Evolutionary conservation across 2,113 vertebrate species (phyloP).

Genomic region (Microtus pennsylvanicus): DNA sequence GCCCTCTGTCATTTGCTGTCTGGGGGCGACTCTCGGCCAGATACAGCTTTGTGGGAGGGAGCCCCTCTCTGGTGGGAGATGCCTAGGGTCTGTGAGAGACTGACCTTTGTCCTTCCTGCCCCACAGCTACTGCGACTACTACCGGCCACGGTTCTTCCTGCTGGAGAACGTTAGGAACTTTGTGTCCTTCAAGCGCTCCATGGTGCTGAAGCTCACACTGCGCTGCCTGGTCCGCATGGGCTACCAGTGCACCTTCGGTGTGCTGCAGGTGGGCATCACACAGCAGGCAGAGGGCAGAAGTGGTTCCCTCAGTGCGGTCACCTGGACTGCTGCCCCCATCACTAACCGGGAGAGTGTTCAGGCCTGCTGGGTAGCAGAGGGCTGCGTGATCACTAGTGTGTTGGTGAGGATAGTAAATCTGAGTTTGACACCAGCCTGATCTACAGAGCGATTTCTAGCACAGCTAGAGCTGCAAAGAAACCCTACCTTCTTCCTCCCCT

Average conservation of each 20-base stretch:
- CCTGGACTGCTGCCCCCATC: not conserved
- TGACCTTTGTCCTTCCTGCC: not conserved
- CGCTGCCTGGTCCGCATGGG: conserved; percentile 98
- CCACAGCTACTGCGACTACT: conserved; percentile 97
- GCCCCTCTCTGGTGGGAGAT: not conserved
- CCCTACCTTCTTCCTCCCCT: too few relatives aligned
- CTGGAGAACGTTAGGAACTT: conserved; percentile 98
- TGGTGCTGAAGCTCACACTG: conserved; percentile 97
- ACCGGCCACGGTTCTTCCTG: conserved; percentile 96
- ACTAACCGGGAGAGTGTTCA: not conserved
- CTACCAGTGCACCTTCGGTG: conserved; percentile 98
- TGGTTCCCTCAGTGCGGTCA: not conserved
- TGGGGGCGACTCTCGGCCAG: not conserved
- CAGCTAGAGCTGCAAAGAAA: not conserved
- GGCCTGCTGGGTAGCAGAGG: not conserved
- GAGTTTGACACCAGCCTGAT: not conserved
- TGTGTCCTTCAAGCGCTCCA: conserved; percentile 97
- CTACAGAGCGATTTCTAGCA: not conserved
- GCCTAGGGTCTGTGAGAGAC: too few relatives aligned
- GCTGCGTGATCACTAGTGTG: not conserved
- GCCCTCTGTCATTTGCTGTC: not conserved
- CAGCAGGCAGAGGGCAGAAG: not conserved
- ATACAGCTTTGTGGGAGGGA: not conserved
- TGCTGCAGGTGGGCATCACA: conserved; percentile 91
- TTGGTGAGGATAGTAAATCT: not conserved